Base-by-base conservation (phyloP, 1,140 invertebrate species). In the Brachionus koreanus region DNA sequence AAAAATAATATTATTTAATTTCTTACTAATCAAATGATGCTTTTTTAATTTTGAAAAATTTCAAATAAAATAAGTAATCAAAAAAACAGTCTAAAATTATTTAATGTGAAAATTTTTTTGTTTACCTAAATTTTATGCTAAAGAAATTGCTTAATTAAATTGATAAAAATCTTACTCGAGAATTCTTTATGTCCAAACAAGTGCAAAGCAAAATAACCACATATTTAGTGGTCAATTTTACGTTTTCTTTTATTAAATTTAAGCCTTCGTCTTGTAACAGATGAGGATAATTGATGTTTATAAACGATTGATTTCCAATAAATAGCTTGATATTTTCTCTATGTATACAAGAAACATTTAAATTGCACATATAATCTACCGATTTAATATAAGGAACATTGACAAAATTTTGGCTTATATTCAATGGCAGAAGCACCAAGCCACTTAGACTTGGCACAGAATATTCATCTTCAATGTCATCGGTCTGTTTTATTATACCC, bases 261-360 rank as follows among this genome's bases (percentile, higher is more conserved):
- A 74, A 46, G 3, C 69, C 25, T 4, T 74, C 23, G 9, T 19
- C 37, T 29, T 74, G 25, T 5, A 74, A 19, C 19, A 74, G 25
- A 74, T 74, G 69, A 23, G 69, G 69, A 46, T 46, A 74, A 25
- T 46, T 46, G 12, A 46, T 74, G 12, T 46, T 74, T 0, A 74
- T 74, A 29, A 46, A 74, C n/a, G 37, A 46, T 25, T 74, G 39
- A 46, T 74, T 74, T 7, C 39, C 39, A 19, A 33, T 25, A 29
- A 74, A 74, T 13, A 74, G n/a, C 46, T 74, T 74, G 0, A 74
- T 46, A 46, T 43, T 74, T 46, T 74, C 69, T 39, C 69, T 19
- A 46, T 74, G 69, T 0, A 74, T 46, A 33, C 69, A 74, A 2
- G 42, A 46, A 6, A 46, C 69, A 74, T 74, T 74, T 10, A 74